phyloP scores from a whole-genome alignment of 2,888 invertebrate genomes.

The Entomobrya proxima region DNA sequence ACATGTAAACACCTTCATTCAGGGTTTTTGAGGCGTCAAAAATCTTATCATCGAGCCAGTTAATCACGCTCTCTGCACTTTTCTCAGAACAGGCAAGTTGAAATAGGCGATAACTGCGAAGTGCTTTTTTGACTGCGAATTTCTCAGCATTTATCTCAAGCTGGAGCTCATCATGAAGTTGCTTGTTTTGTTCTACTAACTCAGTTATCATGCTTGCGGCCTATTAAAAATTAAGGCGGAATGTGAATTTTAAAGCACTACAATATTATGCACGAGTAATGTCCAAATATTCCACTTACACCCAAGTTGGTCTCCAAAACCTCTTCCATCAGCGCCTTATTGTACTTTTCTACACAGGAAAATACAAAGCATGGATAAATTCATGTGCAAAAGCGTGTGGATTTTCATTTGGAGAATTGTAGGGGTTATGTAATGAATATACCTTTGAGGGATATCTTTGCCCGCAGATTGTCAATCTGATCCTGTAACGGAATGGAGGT shows the following conservation, averaged over 20 bases:
- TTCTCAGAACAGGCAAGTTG: conserved; percentile 42
- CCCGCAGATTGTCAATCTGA: conserved; percentile 57
- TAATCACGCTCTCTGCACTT: conserved; percentile 31
- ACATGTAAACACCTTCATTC: conserved; percentile 30
- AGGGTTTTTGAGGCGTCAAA: conserved; percentile 49
- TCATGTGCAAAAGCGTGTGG: background rate
- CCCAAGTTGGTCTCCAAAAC: conserved; percentile 44
- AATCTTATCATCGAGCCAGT: conserved; percentile 59
- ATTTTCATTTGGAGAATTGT: too few relatives aligned
- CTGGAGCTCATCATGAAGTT: conserved; percentile 15
- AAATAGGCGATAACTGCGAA: conserved; percentile 45
- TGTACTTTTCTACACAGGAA: conserved; percentile 52
- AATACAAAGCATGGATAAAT: too few relatives aligned
- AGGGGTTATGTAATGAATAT: too few relatives aligned
- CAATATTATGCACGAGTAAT: too few relatives aligned
- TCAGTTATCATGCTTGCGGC: conserved; percentile 50
- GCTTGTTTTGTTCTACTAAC: conserved; percentile 27
- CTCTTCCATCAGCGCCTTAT: conserved; percentile 55
- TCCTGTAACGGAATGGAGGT: conserved; percentile 41
- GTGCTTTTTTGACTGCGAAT: conserved; percentile 49
- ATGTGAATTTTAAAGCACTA: too few relatives aligned
- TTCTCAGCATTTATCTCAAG: conserved; percentile 33
- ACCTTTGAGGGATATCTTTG: conserved; percentile 61
- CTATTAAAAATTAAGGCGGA: background rate
- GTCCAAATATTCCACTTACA: background rate